Conservation (phyloP, 2,888 invertebrate genomes). For the Prosapia bicincta region DNA sequence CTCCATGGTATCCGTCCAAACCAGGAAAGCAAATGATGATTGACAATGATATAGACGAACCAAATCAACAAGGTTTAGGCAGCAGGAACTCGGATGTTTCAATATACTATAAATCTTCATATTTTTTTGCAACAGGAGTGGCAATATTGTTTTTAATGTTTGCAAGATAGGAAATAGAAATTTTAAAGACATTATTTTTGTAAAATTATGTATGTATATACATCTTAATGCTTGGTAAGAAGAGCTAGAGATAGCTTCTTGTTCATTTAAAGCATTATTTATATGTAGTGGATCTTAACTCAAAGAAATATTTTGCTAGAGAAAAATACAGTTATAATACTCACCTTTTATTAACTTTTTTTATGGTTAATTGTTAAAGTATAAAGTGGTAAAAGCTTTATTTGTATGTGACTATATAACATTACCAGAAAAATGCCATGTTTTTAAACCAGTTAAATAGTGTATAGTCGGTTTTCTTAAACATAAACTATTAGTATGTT, state of each 20-base stretch:
- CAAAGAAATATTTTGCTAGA: too few species aligned
- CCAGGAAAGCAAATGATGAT: conserved; percentile 47
- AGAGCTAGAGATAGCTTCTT: not conserved
- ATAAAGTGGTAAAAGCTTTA: too few species aligned
- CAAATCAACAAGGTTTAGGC: conserved; percentile 53
- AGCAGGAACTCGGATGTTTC: conserved; percentile 17
- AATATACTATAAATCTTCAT: not conserved
- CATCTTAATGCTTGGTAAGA: not conserved
- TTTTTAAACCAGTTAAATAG: too few species aligned
- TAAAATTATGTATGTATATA: too few species aligned
- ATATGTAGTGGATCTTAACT: too few species aligned
- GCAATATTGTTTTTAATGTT: conserved; percentile 1
- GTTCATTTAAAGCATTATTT: not conserved
- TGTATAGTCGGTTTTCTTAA: too few species aligned
- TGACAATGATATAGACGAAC: conserved; percentile 56
- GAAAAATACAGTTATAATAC: too few species aligned
- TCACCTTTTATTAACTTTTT: too few species aligned
- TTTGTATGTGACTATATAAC: too few species aligned
- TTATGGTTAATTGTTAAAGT: too few species aligned
- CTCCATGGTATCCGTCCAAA: conserved; percentile 38
- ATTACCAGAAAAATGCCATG: too few species aligned
- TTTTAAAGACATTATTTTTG: not conserved
- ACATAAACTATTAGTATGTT: too few species aligned
- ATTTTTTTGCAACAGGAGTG: not conserved
- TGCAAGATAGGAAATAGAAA: not conserved